Evolutionary conservation across 2,113 vertebrate genomes (phyloP), one percentile per base, ranked within the genome.

Genomic region (Indri indri): DNA sequence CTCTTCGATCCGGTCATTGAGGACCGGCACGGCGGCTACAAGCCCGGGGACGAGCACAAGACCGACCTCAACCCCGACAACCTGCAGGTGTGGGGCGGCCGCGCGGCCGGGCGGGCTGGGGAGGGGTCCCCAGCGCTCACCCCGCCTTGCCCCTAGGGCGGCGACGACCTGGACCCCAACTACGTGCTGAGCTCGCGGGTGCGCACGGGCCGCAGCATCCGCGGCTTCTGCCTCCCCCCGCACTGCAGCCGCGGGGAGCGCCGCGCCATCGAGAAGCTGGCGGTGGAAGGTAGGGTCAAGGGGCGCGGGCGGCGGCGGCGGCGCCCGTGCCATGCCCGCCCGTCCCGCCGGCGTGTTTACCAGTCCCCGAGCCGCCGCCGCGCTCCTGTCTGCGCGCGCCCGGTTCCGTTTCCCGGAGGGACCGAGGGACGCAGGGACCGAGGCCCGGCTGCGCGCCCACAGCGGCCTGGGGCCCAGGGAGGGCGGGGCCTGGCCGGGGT

Each of bases 161-260:
- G 99, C 2, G 99, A 99, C 70, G 99, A 99, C 94, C 99, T 99
- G 94, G 99, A 99, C 97, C 98, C 99, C 70, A 99, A 99, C 95
- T 99, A 99, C 0, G 99, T 99, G 95, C 98, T 99, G 59, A 99
- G 99, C 97, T 99, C 99, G 96, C 99, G 99, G n/a, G 99, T 99
- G 84, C 98, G 99, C 97, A 99, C 99, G 1, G 99, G 99, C 34
- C 99, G 99, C 96, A 99, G 99, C 98, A 95, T 99, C 97, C 99
- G 99, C 17, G 99, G 99, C 5, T 99, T 99, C 98, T 99, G 99
- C 17, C 99, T 99, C 32, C 99, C 99, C 0, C 99, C 99, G 0
- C 99, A 99, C 98, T 99, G 99, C 98, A 99, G 99, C 98, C 98
- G 99, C 50, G 99, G 99, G 82, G 99, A 99, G 99, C 98, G 99